Evolutionary conservation across 2,888 invertebrate genomes (phyloP), one percentile per base, ranked within the genome.

Genomic region (Catocala sponsa): DNA sequence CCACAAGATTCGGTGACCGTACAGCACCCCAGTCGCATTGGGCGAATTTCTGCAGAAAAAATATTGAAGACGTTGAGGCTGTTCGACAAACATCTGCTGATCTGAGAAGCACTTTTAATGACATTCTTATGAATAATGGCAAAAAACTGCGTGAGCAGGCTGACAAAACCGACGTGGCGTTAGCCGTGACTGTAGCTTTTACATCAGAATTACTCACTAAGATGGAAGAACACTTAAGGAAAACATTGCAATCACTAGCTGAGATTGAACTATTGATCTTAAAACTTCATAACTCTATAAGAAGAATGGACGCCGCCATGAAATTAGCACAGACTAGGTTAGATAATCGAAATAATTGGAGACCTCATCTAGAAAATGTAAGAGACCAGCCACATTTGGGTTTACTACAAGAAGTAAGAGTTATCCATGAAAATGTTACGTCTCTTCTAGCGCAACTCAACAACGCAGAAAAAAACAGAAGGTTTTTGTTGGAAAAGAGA

Each of bases 301-400:
- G 96, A 60, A 96, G 96, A 81, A 96, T 98, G 89, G 98, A 98
- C 83, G 95, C 96, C 13, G 96, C 97, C 5, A 96, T 98, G 96
- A 98, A 98, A 87, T 96, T 98, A 47, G 98, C 97, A 0, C 98
- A 98, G 87, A 98, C 98, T 0, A 95, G 98, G 65, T 95, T 98
- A 61, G 96, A 97, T 81, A 97, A 97, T 84, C 95, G 98, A 68
- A 95, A 96, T 54, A 92, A 91, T 63, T 95, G 94, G 84, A 95
- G 98, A 43, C 97, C 97, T 1, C 96, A 97, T 65, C 97, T 97
- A 1, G 98, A 98, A 86, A 97, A 96, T 81, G 98, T 98, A 68
- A 95, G 98, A 56, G 98, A 98, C 86, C 95, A 95, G 50, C 96
- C 97, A 13, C 98, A 98, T 88, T 95, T 96, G 79, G 96, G 96